These are phyloP conservation scores for Oncorhynchus keta DNA, from an alignment of 2,113 vertebrate genomes.

Conservation along the genomic window DNA sequence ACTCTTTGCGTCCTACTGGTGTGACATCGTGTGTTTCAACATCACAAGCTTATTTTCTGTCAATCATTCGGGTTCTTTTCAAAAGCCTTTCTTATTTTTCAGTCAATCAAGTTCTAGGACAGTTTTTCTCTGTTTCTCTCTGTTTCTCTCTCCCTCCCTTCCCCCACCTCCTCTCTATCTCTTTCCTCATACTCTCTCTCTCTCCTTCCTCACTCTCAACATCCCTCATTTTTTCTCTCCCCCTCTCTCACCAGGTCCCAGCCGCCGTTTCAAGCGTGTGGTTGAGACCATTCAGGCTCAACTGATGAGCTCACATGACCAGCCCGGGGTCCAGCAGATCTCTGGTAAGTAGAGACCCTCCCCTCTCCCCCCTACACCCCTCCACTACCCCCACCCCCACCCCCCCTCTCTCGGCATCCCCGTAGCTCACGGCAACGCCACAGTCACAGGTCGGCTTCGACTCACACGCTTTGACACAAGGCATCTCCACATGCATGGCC, in stretches of 20 bases:
- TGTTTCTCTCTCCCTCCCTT: neutral
- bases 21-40: too few relatives aligned
- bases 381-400: neutral
- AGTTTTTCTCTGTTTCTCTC: constrained; percentile 6
- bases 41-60: too few relatives aligned
- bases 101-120: neutral
- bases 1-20: too few relatives aligned
- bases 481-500: constrained; percentile 65
- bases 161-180: neutral
- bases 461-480: constrained; percentile 51
- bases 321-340: constrained; percentile 90
- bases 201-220: neutral
- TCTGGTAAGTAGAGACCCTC: constrained; percentile 81
- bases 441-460: constrained; percentile 4
- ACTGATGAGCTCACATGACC: constrained; percentile 92
- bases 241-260: constrained; percentile 80
- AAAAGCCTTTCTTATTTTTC: too few relatives aligned
- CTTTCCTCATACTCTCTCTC: neutral
- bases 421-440: constrained; percentile 43
- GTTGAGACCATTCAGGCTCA: constrained; percentile 99
- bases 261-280: constrained; percentile 96
- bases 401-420: constrained; percentile 34
- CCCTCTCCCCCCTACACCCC: constrained; percentile 4
- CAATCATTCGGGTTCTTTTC: too few relatives aligned
- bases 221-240: neutral